Base-by-base conservation (phyloP, 2,888 invertebrate species). In the Notodonta dromedarius region DNA sequence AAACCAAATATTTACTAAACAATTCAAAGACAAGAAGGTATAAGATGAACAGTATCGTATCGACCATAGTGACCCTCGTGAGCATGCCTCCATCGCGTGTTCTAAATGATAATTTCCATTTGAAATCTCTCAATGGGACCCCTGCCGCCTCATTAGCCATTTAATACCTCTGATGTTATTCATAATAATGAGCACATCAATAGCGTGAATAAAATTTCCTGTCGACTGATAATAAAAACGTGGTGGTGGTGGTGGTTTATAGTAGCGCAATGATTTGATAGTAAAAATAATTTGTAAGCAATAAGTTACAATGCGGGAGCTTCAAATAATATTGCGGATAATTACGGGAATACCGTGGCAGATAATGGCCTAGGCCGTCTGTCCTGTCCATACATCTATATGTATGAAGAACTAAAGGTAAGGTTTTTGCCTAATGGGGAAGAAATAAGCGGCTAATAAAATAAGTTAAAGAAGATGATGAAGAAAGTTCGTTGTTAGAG, bases 81-180 rank as follows among this genome's bases (percentile, higher is more conserved):
- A 16, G 16, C 50, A 50, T n/a, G 50, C 50, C 16, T 16, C 16
- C 16, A 16, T 8, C 14, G 14, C 48, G 13, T 50, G 16, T 4
- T 52, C 32, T 13, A 32, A 52, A 52, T 32, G 12, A 13, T 52
- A 52, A 52, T 52, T 32, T 32, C 32, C 32, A 9, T 50, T 16
- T 11, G 9, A 50, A 16, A 52, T 32, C 52, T 11, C 32, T 52
- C 12, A 52, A 52, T 52, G 13, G 16, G 52, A 52, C 52, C 52
- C 52, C 52, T 52, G 52, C 52, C 16, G 52, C 16, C 52, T 52
- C 16, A 52, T 52, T 52, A 13, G 52, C 52, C 32, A 32, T 52
- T 32, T 24, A 12, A 52, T 13, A 32, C 52, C 16, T 52, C 50
- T 16, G 50, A 50, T 50, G 50, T 12, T n/a, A 16, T 1, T 9